These are phyloP conservation scores for Protonemura montana DNA, from an alignment of 2,888 invertebrate genomes.

Conservation along the genomic window DNA sequence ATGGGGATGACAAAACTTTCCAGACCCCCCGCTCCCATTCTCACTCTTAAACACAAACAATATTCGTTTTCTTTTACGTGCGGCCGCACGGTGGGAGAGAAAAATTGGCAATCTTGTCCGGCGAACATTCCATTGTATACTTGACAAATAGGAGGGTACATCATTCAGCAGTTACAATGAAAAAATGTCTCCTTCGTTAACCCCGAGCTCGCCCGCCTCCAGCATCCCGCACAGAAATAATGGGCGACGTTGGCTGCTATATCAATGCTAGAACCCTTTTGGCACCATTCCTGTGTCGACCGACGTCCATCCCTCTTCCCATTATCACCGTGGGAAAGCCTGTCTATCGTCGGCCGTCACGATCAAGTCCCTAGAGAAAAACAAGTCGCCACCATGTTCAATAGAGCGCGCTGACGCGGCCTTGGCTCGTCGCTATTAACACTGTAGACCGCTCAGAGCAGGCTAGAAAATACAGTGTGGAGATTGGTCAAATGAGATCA, in stretches of 20 bases:
- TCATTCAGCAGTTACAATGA: neutral
- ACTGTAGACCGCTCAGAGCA: too few relatives aligned
- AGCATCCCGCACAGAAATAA: neutral
- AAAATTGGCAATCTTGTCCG: neutral
- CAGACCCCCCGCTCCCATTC: neutral
- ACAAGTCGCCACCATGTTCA: too few relatives aligned
- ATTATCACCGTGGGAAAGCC: constrained; percentile 34
- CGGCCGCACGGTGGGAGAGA: neutral
- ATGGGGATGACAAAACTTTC: neutral
- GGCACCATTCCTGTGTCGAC: constrained; percentile 18
- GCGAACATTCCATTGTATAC: neutral
- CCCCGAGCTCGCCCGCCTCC: too few relatives aligned
- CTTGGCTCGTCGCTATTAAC: too few relatives aligned
- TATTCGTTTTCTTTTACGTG: neutral
- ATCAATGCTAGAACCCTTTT: neutral
- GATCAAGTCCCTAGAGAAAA: neutral
- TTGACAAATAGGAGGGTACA: neutral
- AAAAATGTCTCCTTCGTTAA: neutral
- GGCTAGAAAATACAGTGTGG: too few relatives aligned
- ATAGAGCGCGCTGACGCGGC: too few relatives aligned
- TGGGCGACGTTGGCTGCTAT: neutral
- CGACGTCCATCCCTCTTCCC: neutral
- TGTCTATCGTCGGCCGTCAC: neutral
- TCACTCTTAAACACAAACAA: neutral
- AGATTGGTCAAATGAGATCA: too few relatives aligned